These are phyloP conservation scores for Andrena marginata DNA, from an alignment of 2,888 invertebrate genomes.

Conservation along the genomic window DNA sequence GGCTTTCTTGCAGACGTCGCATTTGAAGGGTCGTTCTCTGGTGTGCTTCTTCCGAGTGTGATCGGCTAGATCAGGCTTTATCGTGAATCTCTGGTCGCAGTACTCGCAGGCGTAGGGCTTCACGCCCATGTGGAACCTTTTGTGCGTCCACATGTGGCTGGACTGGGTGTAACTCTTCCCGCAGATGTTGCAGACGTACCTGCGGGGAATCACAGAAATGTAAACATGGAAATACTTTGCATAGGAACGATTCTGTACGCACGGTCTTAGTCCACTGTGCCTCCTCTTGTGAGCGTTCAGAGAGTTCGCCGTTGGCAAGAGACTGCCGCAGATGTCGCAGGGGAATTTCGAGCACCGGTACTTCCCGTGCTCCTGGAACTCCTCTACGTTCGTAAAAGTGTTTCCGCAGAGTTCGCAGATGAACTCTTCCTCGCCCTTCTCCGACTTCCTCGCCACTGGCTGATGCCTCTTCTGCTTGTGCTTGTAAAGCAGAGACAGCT, in stretches of 20 bases:
- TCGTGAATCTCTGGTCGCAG: conserved; percentile 88
- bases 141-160: conserved; percentile 89
- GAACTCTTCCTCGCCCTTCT: conserved; percentile 67
- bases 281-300: conserved; percentile 79
- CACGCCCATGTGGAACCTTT: conserved; percentile 89
- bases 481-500: conserved; percentile 86
- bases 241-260: conserved; percentile 49
- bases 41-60: conserved; percentile 89
- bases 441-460: conserved; percentile 84
- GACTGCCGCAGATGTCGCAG: conserved; percentile 77
- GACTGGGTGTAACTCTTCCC: conserved; percentile 86
- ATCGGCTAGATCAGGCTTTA: conserved; percentile 88
- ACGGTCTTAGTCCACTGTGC: conserved; percentile 79
- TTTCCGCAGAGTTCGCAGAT: conserved; percentile 88
- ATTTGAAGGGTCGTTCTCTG: conserved; percentile 88
- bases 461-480: conserved; percentile 87
- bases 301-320: conserved; percentile 76
- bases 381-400: conserved; percentile 64
- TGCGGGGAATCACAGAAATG: neutral
- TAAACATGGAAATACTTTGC: neutral
- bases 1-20: conserved; percentile 87
- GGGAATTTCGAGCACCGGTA: conserved; percentile 78
- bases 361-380: conserved; percentile 71
- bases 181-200: conserved; percentile 77
- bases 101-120: conserved; percentile 88